Base-by-base conservation (phyloP, 2,888 invertebrate genomes). In the Pterostichus madidus region DNA sequence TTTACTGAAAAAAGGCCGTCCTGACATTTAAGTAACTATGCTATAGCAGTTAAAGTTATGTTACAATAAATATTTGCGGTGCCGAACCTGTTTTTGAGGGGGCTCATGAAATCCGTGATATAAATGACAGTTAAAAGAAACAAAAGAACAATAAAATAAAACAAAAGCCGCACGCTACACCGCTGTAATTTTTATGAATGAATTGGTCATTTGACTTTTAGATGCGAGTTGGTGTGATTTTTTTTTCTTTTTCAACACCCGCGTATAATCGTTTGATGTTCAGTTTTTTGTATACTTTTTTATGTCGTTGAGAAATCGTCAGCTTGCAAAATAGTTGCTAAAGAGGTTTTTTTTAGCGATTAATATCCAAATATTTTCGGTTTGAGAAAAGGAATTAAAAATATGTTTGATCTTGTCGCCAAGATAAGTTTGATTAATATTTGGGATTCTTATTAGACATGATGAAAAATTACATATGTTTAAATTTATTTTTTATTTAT, bases 21-120 rank as follows among this genome's bases (percentile, higher is more conserved):
- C 17, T 77, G 77, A 77, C 77, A 77, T 76, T 76, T 76, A 76
- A 49, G 64, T 64, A 64, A 64, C 64, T 15, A 46, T 52, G 76
- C 46, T 76, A 49, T 52, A 76, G 49, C 76, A 46, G 76, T 76
- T 76, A 76, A 76, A 76, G 76, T 76, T 76, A 76, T 76, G 64
- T 64, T 64, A 64, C 24, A 64, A 24, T 64, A 24, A 32, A 64
- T 64, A 64, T 64, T 32, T 64, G 15, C 52, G 24, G n/a, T 5
- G 15, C n/a, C 56, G 77, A 77, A 77, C 77, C 77, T 77, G 77
- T 77, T 77, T 52, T 56, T 15, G 13, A 0, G n/a, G 24, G 52
- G 7, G 11, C 24, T 49, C 46, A 31, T 31, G 17, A 11, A 35
- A 56, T 2, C 5, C 10, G 13, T 52, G 52, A 76, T 31, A 49